Conservation (phyloP, 2,113 vertebrate genomes). For the Sula dactylatra region DNA sequence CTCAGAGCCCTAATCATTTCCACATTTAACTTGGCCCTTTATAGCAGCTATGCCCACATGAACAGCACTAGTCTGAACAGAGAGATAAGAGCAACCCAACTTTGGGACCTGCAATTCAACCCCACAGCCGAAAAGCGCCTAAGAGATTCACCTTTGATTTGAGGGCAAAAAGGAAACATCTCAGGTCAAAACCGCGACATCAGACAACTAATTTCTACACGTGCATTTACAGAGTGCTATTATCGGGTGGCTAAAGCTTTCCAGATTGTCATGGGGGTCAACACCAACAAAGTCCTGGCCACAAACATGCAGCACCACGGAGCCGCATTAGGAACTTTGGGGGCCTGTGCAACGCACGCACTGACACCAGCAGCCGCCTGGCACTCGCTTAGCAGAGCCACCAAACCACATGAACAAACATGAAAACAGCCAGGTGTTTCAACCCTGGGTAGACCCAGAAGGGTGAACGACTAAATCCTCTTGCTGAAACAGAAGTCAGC, state of each 20-base stretch:
- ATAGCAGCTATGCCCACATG: not conserved
- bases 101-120: not conserved
- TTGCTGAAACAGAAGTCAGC: not conserved
- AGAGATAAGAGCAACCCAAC: not conserved
- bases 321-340: accelerated
- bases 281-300: not conserved
- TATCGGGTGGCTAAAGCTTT: not conserved
- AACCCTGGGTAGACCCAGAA: not conserved
- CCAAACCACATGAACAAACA: not conserved
- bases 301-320: not conserved
- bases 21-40: slow-evolving; percentile 17
- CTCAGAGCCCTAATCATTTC: slow-evolving; percentile 13
- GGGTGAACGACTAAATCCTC: not conserved
- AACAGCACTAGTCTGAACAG: not conserved
- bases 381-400: not conserved
- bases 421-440: not conserved
- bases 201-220: not conserved
- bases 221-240: not conserved
- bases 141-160: not conserved
- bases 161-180: not conserved
- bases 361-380: not conserved
- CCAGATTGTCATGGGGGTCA: not conserved
- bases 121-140: accelerated
- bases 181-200: accelerated
- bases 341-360: not conserved